phyloP scores from a whole-genome alignment of 2,797 vertebrate species.

The Glossophaga mutica region DNA sequence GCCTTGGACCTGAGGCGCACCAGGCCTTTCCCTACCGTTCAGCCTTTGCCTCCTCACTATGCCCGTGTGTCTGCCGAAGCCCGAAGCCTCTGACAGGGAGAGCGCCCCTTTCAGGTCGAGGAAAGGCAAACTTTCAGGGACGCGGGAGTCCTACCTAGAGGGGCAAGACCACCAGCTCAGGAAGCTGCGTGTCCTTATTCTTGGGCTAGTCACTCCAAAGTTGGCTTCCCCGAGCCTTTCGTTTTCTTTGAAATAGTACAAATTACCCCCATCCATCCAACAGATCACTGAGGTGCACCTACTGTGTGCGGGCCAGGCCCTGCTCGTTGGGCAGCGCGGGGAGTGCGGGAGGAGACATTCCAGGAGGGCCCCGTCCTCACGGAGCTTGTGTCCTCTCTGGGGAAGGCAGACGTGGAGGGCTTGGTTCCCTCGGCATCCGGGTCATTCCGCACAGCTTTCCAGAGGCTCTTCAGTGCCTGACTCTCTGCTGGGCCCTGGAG shows the following conservation, averaged over 20 bases:
- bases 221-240: neutral
- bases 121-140: neutral
- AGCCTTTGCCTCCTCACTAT: neutral
- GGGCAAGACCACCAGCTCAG: neutral
- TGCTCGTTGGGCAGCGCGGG: neutral
- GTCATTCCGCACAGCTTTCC: neutral
- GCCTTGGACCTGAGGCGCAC: neutral
- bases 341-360: neutral
- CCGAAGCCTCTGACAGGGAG: neutral
- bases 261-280: neutral
- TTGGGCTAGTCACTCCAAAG: neutral
- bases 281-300: neutral
- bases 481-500: neutral
- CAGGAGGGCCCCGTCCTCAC: neutral
- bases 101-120: neutral
- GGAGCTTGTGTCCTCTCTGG: neutral
- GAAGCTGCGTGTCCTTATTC: neutral
- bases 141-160: neutral
- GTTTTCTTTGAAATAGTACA: neutral
- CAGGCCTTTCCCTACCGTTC: neutral
- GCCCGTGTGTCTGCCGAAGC: neutral
- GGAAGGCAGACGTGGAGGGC: neutral
- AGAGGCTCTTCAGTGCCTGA: neutral
- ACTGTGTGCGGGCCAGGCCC: neutral
- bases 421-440: neutral